Evolutionary conservation across 2,888 invertebrate genomes (phyloP).

Genomic region (Caenorhabditis sp.): DNA sequence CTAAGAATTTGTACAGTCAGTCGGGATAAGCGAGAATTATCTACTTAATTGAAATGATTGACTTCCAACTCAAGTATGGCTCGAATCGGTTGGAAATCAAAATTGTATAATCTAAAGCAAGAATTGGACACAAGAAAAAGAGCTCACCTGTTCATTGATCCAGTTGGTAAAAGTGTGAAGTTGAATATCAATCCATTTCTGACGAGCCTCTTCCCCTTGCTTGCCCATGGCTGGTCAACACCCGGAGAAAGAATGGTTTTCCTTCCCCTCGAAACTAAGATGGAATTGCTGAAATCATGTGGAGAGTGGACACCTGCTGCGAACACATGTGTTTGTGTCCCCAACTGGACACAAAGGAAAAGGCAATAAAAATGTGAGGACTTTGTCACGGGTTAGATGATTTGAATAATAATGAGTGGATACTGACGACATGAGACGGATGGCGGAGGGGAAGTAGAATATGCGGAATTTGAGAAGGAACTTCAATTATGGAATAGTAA

Average conservation of each 20-base stretch:
- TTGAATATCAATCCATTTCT: conserved; percentile 78
- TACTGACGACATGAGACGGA: conserved; percentile 18
- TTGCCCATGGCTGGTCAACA: conserved; percentile 50
- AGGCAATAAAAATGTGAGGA: conserved; percentile 52
- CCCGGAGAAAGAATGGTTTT: conserved; percentile 9
- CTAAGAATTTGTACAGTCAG: conserved; percentile 53
- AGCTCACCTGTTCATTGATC: conserved; percentile 79
- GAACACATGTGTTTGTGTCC: conserved; percentile 12
- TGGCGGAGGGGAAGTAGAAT: background rate
- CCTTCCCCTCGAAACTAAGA: background rate
- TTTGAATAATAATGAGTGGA: conserved; percentile 55
- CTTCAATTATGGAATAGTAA: too few species aligned
- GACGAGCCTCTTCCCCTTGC: conserved; percentile 66
- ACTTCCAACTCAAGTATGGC: conserved; percentile 12
- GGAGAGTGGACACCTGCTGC: conserved; percentile 35
- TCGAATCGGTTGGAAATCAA: too few species aligned
- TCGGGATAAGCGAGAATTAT: conserved; percentile 55
- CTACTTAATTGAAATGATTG: conserved; percentile 14
- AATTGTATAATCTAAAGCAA: background rate
- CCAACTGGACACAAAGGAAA: conserved; percentile 21
- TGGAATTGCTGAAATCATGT: conserved; percentile 34
- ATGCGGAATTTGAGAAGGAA: background rate
- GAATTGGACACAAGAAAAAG: background rate
- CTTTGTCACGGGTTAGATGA: conserved; percentile 40
- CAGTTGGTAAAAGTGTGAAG: conserved; percentile 81